Percentiles rank a stretch among this genome's conserved stretches.
Conservation (phyloP, 2,113 vertebrate genomes). For the Galemys pyrenaicus region DNA sequence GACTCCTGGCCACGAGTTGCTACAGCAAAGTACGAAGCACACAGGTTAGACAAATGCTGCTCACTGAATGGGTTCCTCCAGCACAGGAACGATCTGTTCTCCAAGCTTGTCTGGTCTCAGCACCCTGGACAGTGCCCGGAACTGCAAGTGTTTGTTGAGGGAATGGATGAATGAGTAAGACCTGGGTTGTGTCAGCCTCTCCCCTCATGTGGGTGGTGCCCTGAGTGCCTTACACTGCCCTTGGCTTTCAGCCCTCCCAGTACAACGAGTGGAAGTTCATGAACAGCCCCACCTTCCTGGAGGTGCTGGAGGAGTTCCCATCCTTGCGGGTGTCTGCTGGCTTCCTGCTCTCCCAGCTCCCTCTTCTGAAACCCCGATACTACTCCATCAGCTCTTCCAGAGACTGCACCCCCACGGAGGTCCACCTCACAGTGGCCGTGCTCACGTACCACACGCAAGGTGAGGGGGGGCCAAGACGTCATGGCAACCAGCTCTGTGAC, state of each 20-base stretch:
- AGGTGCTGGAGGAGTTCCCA: conserved; percentile 89
- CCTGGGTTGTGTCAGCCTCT: neutral
- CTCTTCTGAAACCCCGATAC: conserved; percentile 89
- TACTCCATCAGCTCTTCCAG: conserved; percentile 91
- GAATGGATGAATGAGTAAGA: neutral
- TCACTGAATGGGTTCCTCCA: neutral
- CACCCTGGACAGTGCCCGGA: conserved; percentile 52
- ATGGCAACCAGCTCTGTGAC: rapidly evolving
- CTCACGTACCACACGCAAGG: conserved; percentile 88
- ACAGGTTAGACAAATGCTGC: neutral
- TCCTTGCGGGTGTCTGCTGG: conserved; percentile 84
- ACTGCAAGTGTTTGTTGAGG: rapidly evolving
- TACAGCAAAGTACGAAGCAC: neutral
- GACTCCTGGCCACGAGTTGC: neutral
- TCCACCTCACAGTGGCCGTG: conserved; percentile 90
- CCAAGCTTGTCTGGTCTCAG: neutral
- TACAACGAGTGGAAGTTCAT: conserved; percentile 89
- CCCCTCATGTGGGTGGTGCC: rapidly evolving
- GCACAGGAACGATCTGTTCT: neutral
- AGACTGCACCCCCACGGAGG: conserved; percentile 84
- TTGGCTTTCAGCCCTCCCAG: conserved; percentile 84
- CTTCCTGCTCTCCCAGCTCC: conserved; percentile 90
- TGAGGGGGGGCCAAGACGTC: conserved; percentile 61
- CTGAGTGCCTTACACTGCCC: neutral
- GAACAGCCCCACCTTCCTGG: conserved; percentile 87